phyloP scores from a whole-genome alignment of 2,888 invertebrate species.

The Bellardia bayeri region DNA sequence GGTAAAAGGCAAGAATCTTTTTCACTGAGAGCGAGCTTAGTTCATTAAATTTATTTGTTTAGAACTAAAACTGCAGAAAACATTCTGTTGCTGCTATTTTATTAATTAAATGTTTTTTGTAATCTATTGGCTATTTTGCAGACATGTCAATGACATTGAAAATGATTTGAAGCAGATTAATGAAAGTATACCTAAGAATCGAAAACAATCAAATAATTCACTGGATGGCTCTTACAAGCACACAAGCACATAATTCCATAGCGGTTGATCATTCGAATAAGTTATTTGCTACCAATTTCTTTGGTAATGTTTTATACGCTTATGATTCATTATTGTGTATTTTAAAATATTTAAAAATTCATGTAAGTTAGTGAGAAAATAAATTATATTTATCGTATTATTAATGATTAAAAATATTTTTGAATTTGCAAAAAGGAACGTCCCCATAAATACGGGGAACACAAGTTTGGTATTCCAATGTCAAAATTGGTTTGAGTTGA shows the following conservation, averaged over 20 bases:
- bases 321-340: no score
- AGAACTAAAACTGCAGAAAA: not conserved
- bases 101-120: not conserved
- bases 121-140: constrained; percentile 52
- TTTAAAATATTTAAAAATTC: constrained; percentile 91
- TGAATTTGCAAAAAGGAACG: constrained; percentile 86
- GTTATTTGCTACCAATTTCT: constrained; percentile 78
- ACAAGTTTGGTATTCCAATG: no score
- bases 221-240: constrained; percentile 67
- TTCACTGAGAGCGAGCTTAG: constrained; percentile 72
- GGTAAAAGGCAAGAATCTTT: constrained; percentile 86
- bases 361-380: constrained; percentile 77
- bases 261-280: constrained; percentile 74
- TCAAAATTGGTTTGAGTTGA: no score
- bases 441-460: no score
- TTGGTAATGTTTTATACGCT: constrained; percentile 85
- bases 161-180: constrained; percentile 76
- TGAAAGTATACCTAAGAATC: constrained; percentile 75
- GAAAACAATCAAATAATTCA: constrained; percentile 72
- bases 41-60: constrained; percentile 27
- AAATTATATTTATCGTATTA: no score
- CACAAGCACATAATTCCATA: constrained; percentile 56
- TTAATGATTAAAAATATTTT: not conserved
- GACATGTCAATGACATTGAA: no score
- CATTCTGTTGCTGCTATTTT: not conserved